Conservation (phyloP, 2,797 vertebrate genomes). For the Acanthurus lineatus region DNA sequence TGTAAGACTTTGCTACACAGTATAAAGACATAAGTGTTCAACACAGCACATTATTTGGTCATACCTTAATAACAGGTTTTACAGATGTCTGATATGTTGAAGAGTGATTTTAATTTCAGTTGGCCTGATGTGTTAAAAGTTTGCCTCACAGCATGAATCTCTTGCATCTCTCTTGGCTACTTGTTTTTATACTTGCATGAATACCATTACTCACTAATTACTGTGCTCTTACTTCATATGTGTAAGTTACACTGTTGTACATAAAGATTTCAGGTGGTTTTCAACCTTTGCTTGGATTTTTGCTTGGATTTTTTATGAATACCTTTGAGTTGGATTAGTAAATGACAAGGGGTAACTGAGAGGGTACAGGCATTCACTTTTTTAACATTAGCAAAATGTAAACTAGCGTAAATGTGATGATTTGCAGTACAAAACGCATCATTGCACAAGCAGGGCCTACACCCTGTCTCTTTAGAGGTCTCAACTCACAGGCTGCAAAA, state of each 20-base stretch:
- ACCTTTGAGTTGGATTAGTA: background rate
- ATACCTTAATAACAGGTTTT: background rate
- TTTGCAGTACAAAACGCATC: conserved; percentile 30
- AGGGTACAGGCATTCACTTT: background rate
- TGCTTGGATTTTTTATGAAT: background rate
- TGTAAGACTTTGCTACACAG: background rate
- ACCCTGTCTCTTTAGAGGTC: conserved; percentile 15
- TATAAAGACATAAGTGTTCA: background rate
- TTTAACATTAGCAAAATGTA: conserved; percentile 2
- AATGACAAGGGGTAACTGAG: background rate
- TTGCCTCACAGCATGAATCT: conserved; percentile 22
- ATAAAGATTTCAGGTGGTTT: conserved; percentile 7
- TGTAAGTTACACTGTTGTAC: conserved; percentile 22
- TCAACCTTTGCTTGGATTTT: background rate
- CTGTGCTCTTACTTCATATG: conserved; percentile 6
- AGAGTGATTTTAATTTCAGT: background rate
- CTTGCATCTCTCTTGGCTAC: conserved; percentile 3
- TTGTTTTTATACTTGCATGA: conserved; percentile 35
- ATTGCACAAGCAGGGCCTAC: conserved; percentile 33
- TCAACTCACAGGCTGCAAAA: conserved; percentile 15
- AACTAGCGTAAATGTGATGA: conserved; percentile 19
- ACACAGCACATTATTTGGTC: background rate
- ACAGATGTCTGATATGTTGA: background rate
- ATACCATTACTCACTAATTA: background rate
- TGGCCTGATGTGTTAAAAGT: conserved; percentile 18